Evolutionary conservation across 1,140 invertebrate species (phyloP).

Genomic region (Proales similis): DNA sequence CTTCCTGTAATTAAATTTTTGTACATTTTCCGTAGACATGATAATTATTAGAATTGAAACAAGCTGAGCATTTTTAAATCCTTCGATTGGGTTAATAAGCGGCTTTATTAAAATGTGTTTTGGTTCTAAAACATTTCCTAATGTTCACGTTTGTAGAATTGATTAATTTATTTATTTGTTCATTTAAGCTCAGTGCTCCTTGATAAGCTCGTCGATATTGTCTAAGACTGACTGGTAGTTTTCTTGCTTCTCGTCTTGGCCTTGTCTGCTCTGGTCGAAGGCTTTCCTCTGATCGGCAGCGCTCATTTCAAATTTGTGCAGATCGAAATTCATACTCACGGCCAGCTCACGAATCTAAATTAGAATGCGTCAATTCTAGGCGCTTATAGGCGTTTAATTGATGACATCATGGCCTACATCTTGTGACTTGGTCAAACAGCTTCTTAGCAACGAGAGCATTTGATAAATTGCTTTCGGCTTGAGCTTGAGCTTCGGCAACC

Average conservation of each 20-base stretch:
- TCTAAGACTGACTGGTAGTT: slow-evolving; percentile 10
- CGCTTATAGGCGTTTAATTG: background rate
- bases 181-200: too few relatives aligned
- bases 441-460: slow-evolving; percentile 26
- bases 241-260: background rate
- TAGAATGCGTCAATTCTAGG: background rate
- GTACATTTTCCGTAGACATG: too few relatives aligned
- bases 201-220: slow-evolving; percentile 16
- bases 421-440: slow-evolving; percentile 18
- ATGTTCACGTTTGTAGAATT: too few relatives aligned
- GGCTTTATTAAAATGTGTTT: too few relatives aligned
- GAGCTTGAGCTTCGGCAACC: slow-evolving; percentile 6
- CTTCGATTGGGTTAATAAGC: too few relatives aligned
- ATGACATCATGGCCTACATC: background rate
- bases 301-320: background rate
- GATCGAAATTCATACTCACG: slow-evolving; percentile 15
- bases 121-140: too few relatives aligned
- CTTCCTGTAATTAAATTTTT: too few relatives aligned
- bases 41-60: too few relatives aligned
- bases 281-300: background rate
- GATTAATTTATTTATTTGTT: too few relatives aligned
- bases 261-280: background rate
- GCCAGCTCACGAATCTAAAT: slow-evolving; percentile 17
- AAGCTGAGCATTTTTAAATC: too few relatives aligned
- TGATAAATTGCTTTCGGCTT: slow-evolving; percentile 30